phyloP scores from a whole-genome alignment of 1,140 invertebrate genomes.

The Steinernema khuongi region DNA sequence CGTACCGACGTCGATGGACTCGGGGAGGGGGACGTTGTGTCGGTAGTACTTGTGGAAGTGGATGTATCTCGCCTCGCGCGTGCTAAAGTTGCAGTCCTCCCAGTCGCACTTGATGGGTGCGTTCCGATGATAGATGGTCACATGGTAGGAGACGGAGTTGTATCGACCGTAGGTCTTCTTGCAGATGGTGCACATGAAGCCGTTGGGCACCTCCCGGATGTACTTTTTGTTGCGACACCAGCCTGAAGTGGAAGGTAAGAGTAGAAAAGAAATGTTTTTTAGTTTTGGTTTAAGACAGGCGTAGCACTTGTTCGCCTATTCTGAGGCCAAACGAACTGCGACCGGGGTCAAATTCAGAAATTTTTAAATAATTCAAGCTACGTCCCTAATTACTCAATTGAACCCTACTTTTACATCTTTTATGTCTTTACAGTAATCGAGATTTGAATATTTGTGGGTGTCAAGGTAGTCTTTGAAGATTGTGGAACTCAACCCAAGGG shows the following conservation, averaged over 20 bases:
- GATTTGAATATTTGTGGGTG: too few species aligned
- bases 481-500: too few species aligned
- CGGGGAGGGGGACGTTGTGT: slow-evolving; percentile 51
- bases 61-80: slow-evolving; percentile 50
- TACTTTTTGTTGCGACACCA: slow-evolving; percentile 59
- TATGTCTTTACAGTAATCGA: too few species aligned
- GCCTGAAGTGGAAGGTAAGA: too few species aligned
- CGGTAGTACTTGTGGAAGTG: slow-evolving; percentile 59
- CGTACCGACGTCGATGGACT: slow-evolving; percentile 53
- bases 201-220: slow-evolving; percentile 51
- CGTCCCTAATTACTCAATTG: too few species aligned
- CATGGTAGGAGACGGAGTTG: slow-evolving; percentile 57
- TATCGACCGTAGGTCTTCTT: slow-evolving; percentile 57
- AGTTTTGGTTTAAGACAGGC: too few species aligned
- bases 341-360: too few species aligned
- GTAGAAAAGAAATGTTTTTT: slow-evolving; percentile 20
- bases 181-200: slow-evolving; percentile 53
- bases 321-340: too few species aligned
- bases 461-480: too few species aligned
- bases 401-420: too few species aligned
- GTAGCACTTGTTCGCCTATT: too few species aligned
- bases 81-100: slow-evolving; percentile 53
- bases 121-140: slow-evolving; percentile 59
- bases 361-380: too few species aligned
- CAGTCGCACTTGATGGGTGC: slow-evolving; percentile 55